A percentile compares a stretch with the other conserved stretches of the same genome.
Evolutionary conservation across 1,140 invertebrate species (phyloP).

Genomic region (Cyphomyrmex costatus): DNA sequence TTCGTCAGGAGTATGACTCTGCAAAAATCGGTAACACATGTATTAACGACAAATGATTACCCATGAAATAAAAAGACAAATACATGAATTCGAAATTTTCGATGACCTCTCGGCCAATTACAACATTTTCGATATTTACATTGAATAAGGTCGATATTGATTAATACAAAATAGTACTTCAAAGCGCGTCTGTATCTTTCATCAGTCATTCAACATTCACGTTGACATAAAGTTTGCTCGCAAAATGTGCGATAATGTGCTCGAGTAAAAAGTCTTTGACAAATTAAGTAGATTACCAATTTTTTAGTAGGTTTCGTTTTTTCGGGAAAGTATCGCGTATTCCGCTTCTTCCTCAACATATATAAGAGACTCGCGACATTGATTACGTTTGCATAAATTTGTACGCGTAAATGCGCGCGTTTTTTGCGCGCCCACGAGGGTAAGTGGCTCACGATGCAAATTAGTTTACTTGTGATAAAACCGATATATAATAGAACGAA

Average conservation of each 20-base stretch:
- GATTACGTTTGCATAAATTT: slow-evolving; percentile 46
- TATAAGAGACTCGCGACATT: slow-evolving; percentile 54
- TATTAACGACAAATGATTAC: background rate
- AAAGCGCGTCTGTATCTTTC: slow-evolving; percentile 74
- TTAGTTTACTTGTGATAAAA: slow-evolving; percentile 74
- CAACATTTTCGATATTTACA: background rate
- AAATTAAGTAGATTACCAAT: slow-evolving; percentile 84
- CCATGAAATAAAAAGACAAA: background rate
- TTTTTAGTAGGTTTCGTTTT: slow-evolving; percentile 79
- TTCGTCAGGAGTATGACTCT: slow-evolving; percentile 35
- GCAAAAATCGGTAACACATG: background rate
- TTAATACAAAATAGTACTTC: slow-evolving; percentile 81
- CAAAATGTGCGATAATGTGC: slow-evolving; percentile 69
- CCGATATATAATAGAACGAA: slow-evolving; percentile 56
- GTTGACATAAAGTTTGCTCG: slow-evolving; percentile 71
- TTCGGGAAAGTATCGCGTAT: slow-evolving; percentile 70
- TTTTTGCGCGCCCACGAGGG: slow-evolving; percentile 61
- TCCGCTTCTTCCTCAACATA: background rate
- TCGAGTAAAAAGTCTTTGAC: slow-evolving; percentile 81
- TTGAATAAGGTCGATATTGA: slow-evolving; percentile 82
- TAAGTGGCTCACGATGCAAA: slow-evolving; percentile 79
- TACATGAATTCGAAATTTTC: background rate
- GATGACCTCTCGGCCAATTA: background rate
- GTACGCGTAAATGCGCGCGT: slow-evolving; percentile 18
- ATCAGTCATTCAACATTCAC: slow-evolving; percentile 65